Evolutionary conservation across 2,797 vertebrate species (phyloP).

Genomic region (Melanotaenia parkinsoni): DNA sequence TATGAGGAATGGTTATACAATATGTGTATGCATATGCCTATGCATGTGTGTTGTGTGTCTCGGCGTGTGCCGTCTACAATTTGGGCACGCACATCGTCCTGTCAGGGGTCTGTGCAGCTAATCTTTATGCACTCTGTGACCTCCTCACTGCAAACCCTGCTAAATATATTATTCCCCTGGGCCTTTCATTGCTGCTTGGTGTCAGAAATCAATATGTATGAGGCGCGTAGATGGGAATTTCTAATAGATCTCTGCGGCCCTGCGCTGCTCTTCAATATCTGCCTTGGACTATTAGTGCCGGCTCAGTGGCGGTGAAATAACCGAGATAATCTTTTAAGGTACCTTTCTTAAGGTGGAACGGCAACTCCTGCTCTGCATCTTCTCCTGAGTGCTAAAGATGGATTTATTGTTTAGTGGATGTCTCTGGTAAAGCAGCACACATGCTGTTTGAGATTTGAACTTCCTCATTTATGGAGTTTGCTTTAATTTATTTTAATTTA

Average conservation of each 20-base stretch:
- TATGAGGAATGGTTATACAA: constrained; percentile 22
- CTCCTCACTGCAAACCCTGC: constrained; percentile 98
- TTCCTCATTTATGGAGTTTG: constrained; percentile 14
- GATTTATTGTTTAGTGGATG: constrained; percentile 52
- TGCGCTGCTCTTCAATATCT: constrained; percentile 99
- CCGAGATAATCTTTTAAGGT: constrained; percentile 99
- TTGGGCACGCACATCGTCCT: constrained; percentile 74
- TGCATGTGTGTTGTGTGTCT: constrained; percentile 26
- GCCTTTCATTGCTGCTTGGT: constrained; percentile 99
- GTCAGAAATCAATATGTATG: constrained; percentile 99
- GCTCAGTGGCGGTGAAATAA: constrained; percentile 99
- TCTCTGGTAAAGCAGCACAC: constrained; percentile 8
- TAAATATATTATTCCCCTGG: constrained; percentile 99
- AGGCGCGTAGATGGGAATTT: constrained; percentile 99
- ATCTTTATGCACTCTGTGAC: constrained; percentile 99
- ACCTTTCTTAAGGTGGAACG: constrained; percentile 97
- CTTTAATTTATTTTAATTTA: constrained; percentile 3
- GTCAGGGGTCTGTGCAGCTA: constrained; percentile 95
- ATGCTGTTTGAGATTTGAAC: constrained; percentile 12
- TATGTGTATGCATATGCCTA: neutral
- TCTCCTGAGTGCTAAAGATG: constrained; percentile 38
- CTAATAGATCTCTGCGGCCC: constrained; percentile 99
- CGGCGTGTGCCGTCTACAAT: constrained; percentile 58
- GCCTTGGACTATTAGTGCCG: constrained; percentile 99
- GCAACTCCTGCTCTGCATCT: constrained; percentile 57